These are phyloP conservation scores for Centruroides vittatus DNA, from an alignment of 1,140 invertebrate genomes.

Conservation along the genomic window DNA sequence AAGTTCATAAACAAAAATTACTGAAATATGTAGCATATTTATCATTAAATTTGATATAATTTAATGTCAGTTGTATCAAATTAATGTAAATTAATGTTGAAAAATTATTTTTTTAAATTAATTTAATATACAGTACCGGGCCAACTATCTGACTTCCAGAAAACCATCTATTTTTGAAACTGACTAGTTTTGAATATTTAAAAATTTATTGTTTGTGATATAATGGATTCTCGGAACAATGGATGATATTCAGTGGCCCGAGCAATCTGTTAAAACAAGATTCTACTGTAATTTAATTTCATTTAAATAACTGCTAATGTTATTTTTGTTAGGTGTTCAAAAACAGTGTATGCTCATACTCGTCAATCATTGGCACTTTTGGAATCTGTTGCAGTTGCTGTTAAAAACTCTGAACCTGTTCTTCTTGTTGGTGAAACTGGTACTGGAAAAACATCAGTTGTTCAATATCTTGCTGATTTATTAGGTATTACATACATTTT, in stretches of 20 bases:
- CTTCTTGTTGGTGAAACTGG: conserved; percentile 96
- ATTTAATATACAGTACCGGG: too few species aligned
- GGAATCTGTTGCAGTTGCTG: conserved; percentile 70
- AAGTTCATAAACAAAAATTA: too few species aligned
- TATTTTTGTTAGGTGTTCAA: neutral
- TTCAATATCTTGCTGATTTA: conserved; percentile 80
- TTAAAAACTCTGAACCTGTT: conserved; percentile 73
- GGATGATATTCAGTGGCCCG: too few species aligned
- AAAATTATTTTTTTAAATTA: too few species aligned
- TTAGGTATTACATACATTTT: conserved; percentile 27
- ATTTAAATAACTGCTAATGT: neutral
- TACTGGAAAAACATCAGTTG: conserved; percentile 91
- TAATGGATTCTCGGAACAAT: neutral
- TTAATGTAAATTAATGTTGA: too few species aligned
- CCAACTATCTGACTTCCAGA: too few species aligned
- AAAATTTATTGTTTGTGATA: conserved; percentile 1
- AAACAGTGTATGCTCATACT: conserved; percentile 26
- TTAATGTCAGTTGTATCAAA: too few species aligned
- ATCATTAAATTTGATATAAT: too few species aligned
- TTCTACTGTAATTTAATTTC: too few species aligned
- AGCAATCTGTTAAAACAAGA: too few species aligned
- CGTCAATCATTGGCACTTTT: conserved; percentile 60
- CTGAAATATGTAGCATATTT: too few species aligned
- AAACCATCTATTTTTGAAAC: neutral
- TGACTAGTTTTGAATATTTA: neutral